phyloP scores from a whole-genome alignment of 2,797 vertebrate species.

The Cygnus olor region DNA sequence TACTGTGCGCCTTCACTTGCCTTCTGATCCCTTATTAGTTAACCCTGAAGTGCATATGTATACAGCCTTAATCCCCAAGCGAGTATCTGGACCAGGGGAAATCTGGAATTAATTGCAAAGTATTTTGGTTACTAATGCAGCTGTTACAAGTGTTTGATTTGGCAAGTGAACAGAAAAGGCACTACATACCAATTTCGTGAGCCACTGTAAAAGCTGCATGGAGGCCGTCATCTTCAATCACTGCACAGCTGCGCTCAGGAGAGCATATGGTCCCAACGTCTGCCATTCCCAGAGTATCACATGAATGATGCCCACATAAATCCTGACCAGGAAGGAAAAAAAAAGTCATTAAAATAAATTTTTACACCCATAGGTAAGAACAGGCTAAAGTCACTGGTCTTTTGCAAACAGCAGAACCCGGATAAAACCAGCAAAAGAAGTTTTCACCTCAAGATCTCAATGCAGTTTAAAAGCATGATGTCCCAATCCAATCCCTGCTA shows the following conservation, averaged over 20 bases:
- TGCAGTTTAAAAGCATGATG: neutral
- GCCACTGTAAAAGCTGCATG: conserved; percentile 98
- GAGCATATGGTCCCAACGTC: conserved; percentile 98
- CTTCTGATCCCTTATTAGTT: conserved; percentile 75
- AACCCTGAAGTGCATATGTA: conserved; percentile 75
- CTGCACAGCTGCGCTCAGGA: conserved; percentile 96
- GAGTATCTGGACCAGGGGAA: conserved; percentile 73
- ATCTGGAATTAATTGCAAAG: conserved; percentile 84
- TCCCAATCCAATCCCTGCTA: neutral
- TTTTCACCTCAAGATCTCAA: neutral
- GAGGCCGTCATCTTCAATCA: conserved; percentile 98
- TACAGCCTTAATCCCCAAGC: conserved; percentile 75
- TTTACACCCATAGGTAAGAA: conserved; percentile 57
- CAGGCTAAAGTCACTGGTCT: conserved; percentile 20
- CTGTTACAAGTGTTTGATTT: conserved; percentile 85
- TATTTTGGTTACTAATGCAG: conserved; percentile 81
- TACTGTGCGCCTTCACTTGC: conserved; percentile 64
- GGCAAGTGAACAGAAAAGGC: conserved; percentile 81
- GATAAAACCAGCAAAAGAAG: neutral
- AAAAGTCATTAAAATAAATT: conserved; percentile 67
- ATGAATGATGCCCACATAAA: conserved; percentile 98
- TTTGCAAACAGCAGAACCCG: conserved; percentile 5
- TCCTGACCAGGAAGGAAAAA: conserved; percentile 83
- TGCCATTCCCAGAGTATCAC: conserved; percentile 99
- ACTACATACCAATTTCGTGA: conserved; percentile 94